phyloP scores from a whole-genome alignment of 1,140 invertebrate species.

The Fopius arisanus region DNA sequence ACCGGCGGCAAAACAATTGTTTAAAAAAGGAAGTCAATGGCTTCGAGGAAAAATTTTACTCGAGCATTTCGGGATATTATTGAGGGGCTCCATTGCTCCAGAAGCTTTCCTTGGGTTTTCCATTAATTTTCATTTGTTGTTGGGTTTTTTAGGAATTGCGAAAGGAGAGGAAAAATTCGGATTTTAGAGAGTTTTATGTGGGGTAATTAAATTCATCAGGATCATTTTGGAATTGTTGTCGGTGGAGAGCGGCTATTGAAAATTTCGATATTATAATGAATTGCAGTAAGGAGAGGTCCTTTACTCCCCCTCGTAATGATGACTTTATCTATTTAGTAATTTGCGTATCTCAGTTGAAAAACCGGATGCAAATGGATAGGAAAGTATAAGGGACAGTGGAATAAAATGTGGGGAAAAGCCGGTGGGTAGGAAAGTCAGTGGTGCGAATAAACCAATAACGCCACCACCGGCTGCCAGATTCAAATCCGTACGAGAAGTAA shows the following conservation, averaged over 20 bases:
- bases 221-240: too few species aligned
- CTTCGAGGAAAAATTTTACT: background rate
- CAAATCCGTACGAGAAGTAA: constrained; percentile 50
- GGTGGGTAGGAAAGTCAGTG: constrained; percentile 57
- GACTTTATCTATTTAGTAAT: background rate
- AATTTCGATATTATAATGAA: too few species aligned
- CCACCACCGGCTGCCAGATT: constrained; percentile 61
- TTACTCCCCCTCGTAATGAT: background rate
- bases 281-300: too few species aligned
- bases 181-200: too few species aligned
- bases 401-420: constrained; percentile 47
- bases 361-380: background rate
- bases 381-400: background rate
- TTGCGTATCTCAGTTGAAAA: background rate
- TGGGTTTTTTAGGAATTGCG: too few species aligned
- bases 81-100: too few species aligned
- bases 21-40: background rate
- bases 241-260: too few species aligned
- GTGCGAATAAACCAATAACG: constrained; percentile 65
- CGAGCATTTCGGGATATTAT: too few species aligned
- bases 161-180: too few species aligned
- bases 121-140: too few species aligned
- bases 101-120: too few species aligned
- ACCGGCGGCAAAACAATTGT: background rate
- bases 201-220: too few species aligned